Percentiles rank a stretch among this genome's conserved stretches.
phyloP scores from a whole-genome alignment of 1,140 invertebrate species.

The silkworm (Bombyx mori) region DNA sequence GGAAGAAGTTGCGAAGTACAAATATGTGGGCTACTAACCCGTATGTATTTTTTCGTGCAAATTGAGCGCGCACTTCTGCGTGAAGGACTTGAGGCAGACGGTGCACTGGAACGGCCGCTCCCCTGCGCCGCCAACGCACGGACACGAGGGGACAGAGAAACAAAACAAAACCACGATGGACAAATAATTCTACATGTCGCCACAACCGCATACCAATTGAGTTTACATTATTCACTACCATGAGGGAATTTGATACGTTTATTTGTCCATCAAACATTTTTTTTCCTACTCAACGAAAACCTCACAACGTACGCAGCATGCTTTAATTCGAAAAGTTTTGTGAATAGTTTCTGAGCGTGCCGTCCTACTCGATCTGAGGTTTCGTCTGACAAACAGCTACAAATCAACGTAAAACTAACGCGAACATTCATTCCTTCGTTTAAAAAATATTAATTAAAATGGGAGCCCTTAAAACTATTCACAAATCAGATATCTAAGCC shows the following conservation, averaged over 20 bases:
- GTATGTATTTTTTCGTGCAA: conserved; percentile 78
- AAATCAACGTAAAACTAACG: too few relatives aligned
- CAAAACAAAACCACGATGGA: conserved; percentile 71
- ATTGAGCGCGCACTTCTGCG: conserved; percentile 77
- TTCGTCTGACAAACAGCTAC: too few relatives aligned
- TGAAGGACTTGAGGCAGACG: conserved; percentile 79
- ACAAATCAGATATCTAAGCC: conserved; percentile 65
- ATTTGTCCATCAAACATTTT: conserved; percentile 65
- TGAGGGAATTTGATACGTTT: conserved; percentile 59
- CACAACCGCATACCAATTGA: conserved; percentile 20
- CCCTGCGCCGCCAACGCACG: conserved; percentile 66
- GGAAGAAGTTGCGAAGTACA: conserved; percentile 47
- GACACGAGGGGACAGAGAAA: conserved; percentile 66
- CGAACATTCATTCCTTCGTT: too few relatives aligned
- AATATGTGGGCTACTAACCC: conserved; percentile 72
- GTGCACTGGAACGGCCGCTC: conserved; percentile 78
- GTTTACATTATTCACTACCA: conserved; percentile 33
- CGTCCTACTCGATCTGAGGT: conserved; percentile 27
- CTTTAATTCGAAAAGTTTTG: conserved; percentile 62
- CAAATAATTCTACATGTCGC: conserved; percentile 58
- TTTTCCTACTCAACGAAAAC: conserved; percentile 53
- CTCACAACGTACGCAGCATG: conserved; percentile 70
- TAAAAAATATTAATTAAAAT: conserved; percentile 26
- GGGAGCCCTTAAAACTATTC: conserved; percentile 69
- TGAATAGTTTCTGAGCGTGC: conserved; percentile 73